Percentiles rank a stretch among this genome's conserved stretches.
These are phyloP conservation scores for Numida meleagris DNA, from an alignment of 2,113 vertebrate species.

Conservation along the genomic window DNA sequence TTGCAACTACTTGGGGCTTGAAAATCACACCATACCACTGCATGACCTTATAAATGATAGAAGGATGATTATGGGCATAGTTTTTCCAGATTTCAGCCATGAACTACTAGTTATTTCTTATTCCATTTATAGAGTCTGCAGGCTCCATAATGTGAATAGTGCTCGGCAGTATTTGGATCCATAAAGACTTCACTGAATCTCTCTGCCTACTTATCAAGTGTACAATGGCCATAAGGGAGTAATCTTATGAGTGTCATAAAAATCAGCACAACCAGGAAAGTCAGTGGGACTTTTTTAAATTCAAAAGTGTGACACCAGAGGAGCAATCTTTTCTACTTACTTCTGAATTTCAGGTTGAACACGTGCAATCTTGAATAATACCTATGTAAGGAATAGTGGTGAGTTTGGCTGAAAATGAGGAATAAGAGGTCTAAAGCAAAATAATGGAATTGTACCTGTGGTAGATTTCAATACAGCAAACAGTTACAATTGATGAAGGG, in stretches of 20 bases:
- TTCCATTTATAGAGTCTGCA: not conserved
- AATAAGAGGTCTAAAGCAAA: not conserved
- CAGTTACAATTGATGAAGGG: not conserved
- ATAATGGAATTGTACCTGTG: not conserved
- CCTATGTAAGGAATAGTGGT: not conserved
- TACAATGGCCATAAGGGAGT: not conserved
- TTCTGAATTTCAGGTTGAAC: not conserved
- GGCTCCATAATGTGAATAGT: not conserved
- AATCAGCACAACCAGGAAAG: not conserved
- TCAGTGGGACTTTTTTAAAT: not conserved
- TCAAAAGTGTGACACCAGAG: not conserved
- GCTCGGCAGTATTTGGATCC: not conserved
- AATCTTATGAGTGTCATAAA: not conserved
- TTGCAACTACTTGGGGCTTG: not conserved
- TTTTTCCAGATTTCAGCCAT: not conserved
- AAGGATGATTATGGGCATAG: not conserved
- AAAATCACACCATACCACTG: not conserved
- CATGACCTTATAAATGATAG: not conserved
- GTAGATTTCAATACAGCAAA: not conserved
- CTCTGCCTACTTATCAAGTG: not conserved
- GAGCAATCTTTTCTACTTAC: not conserved
- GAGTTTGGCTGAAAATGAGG: not conserved
- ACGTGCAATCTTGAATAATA: not conserved
- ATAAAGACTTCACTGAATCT: not conserved
- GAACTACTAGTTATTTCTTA: not conserved